Evolutionary conservation across 1,140 invertebrate genomes (phyloP).

Genomic region (Panagrolaimus sp.): DNA sequence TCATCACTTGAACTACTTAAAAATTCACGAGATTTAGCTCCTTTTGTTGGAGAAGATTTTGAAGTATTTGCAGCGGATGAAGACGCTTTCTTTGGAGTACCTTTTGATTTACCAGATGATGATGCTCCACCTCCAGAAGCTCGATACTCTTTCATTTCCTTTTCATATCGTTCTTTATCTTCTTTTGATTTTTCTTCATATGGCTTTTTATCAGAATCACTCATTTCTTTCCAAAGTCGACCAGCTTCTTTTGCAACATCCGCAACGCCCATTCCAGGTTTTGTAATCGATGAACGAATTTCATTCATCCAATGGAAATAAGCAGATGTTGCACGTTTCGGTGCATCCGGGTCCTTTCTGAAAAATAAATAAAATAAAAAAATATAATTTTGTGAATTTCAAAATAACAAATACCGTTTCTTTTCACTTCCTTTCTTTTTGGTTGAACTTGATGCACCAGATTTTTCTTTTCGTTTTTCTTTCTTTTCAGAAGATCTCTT

Average conservation of each 20-base stretch:
- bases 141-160: slow-evolving; percentile 54
- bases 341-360: slow-evolving; percentile 77
- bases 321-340: slow-evolving; percentile 79
- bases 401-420: no score
- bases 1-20: neutral
- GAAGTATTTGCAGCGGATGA: slow-evolving; percentile 24
- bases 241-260: slow-evolving; percentile 89
- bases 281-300: slow-evolving; percentile 73
- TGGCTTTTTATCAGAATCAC: slow-evolving; percentile 31
- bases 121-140: slow-evolving; percentile 19
- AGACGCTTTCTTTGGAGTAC: slow-evolving; percentile 4
- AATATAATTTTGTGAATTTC: slow-evolving; percentile 65
- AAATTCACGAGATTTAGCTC: neutral
- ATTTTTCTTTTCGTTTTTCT: slow-evolving; percentile 23
- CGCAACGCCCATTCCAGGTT: slow-evolving; percentile 77
- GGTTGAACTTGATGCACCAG: neutral
- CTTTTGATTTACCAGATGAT: neutral
- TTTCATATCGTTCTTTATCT: slow-evolving; percentile 61
- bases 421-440: slow-evolving; percentile 9
- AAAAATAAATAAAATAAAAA: slow-evolving; percentile 37
- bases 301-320: slow-evolving; percentile 92
- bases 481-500: slow-evolving; percentile 26
- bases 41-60: slow-evolving; percentile 7
- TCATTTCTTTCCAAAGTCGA: slow-evolving; percentile 72
- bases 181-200: slow-evolving; percentile 58